Base-by-base conservation (phyloP, 1,140 invertebrate genomes). In the Matsumurasca onukii region DNA sequence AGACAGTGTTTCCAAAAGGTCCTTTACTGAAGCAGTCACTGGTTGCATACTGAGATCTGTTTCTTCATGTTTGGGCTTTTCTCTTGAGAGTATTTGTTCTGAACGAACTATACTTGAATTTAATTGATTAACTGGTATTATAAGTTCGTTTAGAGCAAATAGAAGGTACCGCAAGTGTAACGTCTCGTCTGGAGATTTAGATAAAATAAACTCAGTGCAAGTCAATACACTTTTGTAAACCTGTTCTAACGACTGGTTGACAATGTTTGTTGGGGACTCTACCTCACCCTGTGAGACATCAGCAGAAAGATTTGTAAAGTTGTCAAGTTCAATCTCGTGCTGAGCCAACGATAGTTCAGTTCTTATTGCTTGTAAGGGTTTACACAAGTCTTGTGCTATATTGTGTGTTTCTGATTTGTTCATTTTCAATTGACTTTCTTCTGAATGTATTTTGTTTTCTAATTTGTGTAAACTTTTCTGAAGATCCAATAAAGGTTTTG, bases 261-360 rank as follows among this genome's bases (percentile, higher is more conserved):
- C 55, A 59, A 59, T 59, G 30, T 25, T 29, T 59, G 55, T 27
- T 22, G 55, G 24, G 5, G 25, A 25, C 25, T 59, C 55, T 52
- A 15, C 49, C 12, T 22, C 24, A 51, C 55, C 49, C 25, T 27
- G 15, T 22, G 3, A 5, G 30, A 27, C 20, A 67, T 34, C 55
- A 45, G 63, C 20, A 27, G 34, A 31, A 2, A 70, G 61, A 48
- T 62, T 55, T 31, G 66, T 59, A 55, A 70, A 75, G n/a, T 74
- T 67, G 13, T 75, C 74, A 15, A 71, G 55, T 70, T 75, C 74
- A 51, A 75, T 73, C 67, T 75, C 69, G 59, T 75, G 73, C 34
- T 74, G 70, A 15, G 73, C 59, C 15, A 76, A 69, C 17, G 72
- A 72, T 55, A 73, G 69, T 48, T 76, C 75, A 24, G 70, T 72